A percentile compares a stretch with the other conserved stretches of the same genome.
Evolutionary conservation across 2,797 vertebrate species (phyloP).

Genomic region (Eupleurogrammus muticus): DNA sequence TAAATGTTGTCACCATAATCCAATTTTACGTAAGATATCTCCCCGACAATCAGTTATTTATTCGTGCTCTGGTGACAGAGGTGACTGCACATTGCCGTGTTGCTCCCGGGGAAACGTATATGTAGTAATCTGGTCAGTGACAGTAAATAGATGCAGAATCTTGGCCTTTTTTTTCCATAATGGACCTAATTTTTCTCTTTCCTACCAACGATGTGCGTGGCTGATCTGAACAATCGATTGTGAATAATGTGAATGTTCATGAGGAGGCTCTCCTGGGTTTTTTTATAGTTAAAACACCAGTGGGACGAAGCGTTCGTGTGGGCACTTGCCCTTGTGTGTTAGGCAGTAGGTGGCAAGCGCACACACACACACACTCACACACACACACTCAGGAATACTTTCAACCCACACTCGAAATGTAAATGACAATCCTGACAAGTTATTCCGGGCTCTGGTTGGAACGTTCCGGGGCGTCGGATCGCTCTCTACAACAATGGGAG

Average conservation of each 20-base stretch:
- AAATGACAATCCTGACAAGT: constrained; percentile 2
- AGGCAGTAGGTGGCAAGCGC: constrained; percentile 43
- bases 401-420: constrained; percentile 16
- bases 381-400: neutral
- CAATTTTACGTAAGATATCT: constrained; percentile 6
- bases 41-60: neutral
- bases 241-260: constrained; percentile 29
- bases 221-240: neutral
- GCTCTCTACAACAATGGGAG: constrained; percentile 5
- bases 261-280: constrained; percentile 28
- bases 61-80: too few species aligned
- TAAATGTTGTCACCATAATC: too few species aligned
- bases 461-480: constrained; percentile 22
- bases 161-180: neutral
- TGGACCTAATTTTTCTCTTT: constrained; percentile 8
- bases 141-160: constrained; percentile 14
- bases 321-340: constrained; percentile 38
- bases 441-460: neutral
- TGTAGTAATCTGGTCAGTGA: constrained; percentile 2
- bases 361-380: constrained; percentile 14
- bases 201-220: constrained; percentile 13
- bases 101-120: neutral
- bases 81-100: neutral
- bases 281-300: constrained; percentile 28
- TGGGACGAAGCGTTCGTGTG: constrained; percentile 49